Base-by-base conservation (phyloP, 2,797 vertebrate species). In the Furcifer pardalis region DNA sequence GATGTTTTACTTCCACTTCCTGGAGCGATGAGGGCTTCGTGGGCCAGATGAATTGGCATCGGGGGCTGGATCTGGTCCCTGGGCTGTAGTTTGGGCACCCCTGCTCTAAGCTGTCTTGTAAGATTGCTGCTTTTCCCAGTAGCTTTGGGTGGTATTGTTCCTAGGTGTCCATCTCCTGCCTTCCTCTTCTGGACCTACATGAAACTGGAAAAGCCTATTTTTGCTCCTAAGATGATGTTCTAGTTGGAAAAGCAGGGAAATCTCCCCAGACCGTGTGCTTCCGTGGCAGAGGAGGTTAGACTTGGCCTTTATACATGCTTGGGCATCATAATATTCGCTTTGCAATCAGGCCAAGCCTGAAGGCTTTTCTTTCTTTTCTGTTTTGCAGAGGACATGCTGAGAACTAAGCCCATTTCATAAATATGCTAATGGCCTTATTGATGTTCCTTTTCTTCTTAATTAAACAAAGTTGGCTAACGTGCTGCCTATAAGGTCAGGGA, bases 371-470 rank as follows among this genome's bases (percentile, higher is more conserved):
- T 52, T 75, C 59, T 79, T 65, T 75, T 37, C 19, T 62, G 21
- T 52, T 75, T n/a, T 46, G 25, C 37, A 40, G 40, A 8, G 40
- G 49, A 37, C 68, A 30, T 75, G 62, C 37, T 46, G 62, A 83
- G 81, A 74, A 13, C 60, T 30, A 66, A 60, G 56, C 21, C 63
- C 21, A 40, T 40, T 76, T 84, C 63, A 75, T 87, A 60, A 75
- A 83, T 60, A 73, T 74, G 76, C 35, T 40, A 77, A 60, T 77
- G 21, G 17, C 9, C 27, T 37, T n/a, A 8, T 74, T 63, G 66
- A 71, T 74, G 49, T 60, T 75, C 30, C 52, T 86, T 82, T 73
- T 65, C 60, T 27, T 19, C 86, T 69, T 62, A 80, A 49, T 46
- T 40, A 80, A 79, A 71, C 40, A 76, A 80, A 83, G n/a, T 62